Evolutionary conservation across 2,888 invertebrate genomes (phyloP), one percentile per base, ranked within the genome.

Genomic region (Cerceris ruficornis): DNA sequence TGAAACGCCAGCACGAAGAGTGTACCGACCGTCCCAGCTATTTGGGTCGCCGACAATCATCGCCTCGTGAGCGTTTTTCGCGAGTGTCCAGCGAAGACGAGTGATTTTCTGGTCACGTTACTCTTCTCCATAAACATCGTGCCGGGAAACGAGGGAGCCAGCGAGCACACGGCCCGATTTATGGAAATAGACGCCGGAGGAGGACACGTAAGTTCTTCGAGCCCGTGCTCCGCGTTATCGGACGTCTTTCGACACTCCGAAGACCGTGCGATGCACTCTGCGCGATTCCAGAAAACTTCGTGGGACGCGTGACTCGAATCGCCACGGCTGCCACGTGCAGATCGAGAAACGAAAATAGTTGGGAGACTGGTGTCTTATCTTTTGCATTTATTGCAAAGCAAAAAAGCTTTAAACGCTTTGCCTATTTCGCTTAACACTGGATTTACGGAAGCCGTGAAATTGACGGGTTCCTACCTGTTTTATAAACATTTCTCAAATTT

Each of bases 291-390:
- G 77, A 79, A 84, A 79, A 61, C 72, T 58, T 42, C 59, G 43
- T 68, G 62, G 52, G 62, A 58, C 75, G 69, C 84, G 84, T 84
- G 84, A 84, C 82, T 77, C 64, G 74, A 82, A 82, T 84, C 77
- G 80, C 75, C 80, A 71, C 75, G 70, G 52, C 28, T 14, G 71
- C 70, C 82, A 72, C 84, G 82, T 82, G 77, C 72, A 54, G 42
- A 49, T 78, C 60, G 71, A 50, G 14, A 57, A 60, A 70, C 41
- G 50, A 54, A 41, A 43, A 17, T 42, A 39, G 5, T 11, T 0
- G 17, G 7, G 62, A 68, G 39, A n/a, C n/a, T n/a, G n/a, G n/a
- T n/a, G n/a, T n/a, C n/a, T n/a, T n/a, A n/a, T n/a, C n/a, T n/a
- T n/a, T n/a, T n/a, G n/a, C n/a, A n/a, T n/a, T n/a, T n/a, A n/a